Base-by-base conservation (phyloP, 2,888 invertebrate species). In the Apocheima hispidaria region DNA sequence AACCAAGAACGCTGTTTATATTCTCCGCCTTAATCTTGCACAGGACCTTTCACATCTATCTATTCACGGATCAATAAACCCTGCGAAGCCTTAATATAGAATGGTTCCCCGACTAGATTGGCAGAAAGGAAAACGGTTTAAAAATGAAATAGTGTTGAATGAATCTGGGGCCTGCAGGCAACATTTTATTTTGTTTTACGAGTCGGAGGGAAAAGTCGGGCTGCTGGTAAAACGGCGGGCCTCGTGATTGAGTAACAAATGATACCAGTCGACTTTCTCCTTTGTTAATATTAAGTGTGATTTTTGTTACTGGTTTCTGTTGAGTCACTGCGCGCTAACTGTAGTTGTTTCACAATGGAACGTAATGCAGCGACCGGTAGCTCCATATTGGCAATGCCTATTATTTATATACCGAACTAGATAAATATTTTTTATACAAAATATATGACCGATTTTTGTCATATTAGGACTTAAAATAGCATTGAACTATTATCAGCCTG, bases 241-340 rank as follows among this genome's bases (percentile, higher is more conserved):
- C 56, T 38, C 56, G 58, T 58, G 58, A 58, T 62, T 62, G 58
- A 62, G 62, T 63, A 63, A 63, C 63, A 51, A 63, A 59, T 63
- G 61, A 57, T 62, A 63, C 54, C 58, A 49, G 58, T 59, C 63
- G 58, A 63, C 63, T 63, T 63, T 63, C 63, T 63, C 63, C 58
- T 63, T 62, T 62, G 61, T 62, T 62, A 57, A 62, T 62, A 62
- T 62, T 62, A 62, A 62, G 56, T 57, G 56, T 62, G 61, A 62
- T 62, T 62, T 62, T 62, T 52, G 61, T 62, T 60, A 52, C 61
- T 41, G 52, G 56, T 41, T 61, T 53, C 41, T 33, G 54, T 60
- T 60, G 60, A 60, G 62, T 62, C 62, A 58, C 26, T 20, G 44
- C 62, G 62, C 49, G 58, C 58, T 49, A 54, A 62, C 57, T 50